A percentile compares a stretch with the other conserved stretches of the same genome.
phyloP scores from a whole-genome alignment of 2,888 invertebrate species.

The Cryptosula pallasiana region DNA sequence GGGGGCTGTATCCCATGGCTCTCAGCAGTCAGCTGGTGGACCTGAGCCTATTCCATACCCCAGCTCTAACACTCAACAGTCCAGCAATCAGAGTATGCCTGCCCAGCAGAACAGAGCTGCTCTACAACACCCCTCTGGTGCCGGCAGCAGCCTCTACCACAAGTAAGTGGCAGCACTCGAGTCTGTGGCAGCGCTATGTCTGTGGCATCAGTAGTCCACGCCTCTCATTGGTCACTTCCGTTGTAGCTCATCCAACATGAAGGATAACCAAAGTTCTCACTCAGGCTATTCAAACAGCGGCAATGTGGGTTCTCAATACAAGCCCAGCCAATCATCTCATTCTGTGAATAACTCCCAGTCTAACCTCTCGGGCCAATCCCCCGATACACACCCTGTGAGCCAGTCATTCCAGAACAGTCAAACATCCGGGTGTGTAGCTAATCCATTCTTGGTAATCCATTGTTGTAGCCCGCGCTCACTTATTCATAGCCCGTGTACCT shows the following conservation, averaged over 20 bases:
- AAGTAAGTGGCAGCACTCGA: too few species aligned
- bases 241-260: background rate
- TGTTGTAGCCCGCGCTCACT: background rate
- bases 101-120: background rate
- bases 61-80: background rate
- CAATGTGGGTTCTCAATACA: background rate
- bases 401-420: background rate
- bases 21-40: background rate
- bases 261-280: background rate
- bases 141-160: background rate
- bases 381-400: background rate
- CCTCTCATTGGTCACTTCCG: too few species aligned
- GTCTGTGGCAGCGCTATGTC: too few species aligned
- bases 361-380: background rate
- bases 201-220: too few species aligned
- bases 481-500: background rate
- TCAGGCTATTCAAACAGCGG: background rate
- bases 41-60: constrained; percentile 20
- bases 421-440: background rate
- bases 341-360: background rate
- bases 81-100: background rate
- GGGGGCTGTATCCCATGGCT: background rate
- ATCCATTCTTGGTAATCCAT: background rate
- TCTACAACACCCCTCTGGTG: too few species aligned
- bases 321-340: background rate